Evolutionary conservation across 2,113 vertebrate species (phyloP), one percentile per base, ranked within the genome.

Genomic region (Calyptomena viridis): DNA sequence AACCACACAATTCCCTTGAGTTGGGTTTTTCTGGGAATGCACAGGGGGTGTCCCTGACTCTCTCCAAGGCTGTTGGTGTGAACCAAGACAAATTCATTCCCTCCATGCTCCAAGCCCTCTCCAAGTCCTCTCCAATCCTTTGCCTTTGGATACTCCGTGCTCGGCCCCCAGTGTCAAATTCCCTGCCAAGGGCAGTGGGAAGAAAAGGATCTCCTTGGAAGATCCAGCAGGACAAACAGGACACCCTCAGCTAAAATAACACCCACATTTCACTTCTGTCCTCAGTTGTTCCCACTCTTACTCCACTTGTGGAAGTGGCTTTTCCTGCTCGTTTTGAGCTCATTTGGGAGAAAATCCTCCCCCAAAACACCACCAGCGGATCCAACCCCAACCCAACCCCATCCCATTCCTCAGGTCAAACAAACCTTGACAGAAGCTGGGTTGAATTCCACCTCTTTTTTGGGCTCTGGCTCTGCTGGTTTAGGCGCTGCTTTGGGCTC

Each of bases 401-500:
- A 9, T 13, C 19, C 53, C 11, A 3, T 33, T 14, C 22, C 58
- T 23, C n/a, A 11, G 55, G 6, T 11, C 11, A 7, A 33, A 11
- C 5, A 9, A 31, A 22, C 99, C 98, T 99, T 98, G 75, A 99
- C 87, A 74, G 98, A 97, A 18, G 99, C 94, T 10, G 98, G 98
- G 94, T 99, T 99, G 77, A 99, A 99, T 23, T 97, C 98, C 1
- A 85, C 84, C 87, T 98, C 98, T 87, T 99, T 99, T 62, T 94
- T 97, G 44, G 76, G 94, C 49, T 98, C 98, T 0, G 98, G 98
- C 20, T 97, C 98, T 7, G 97, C 79, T 0, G 97, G 93, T 62
- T 99, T 99, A 2, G 98, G 94, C 1, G 95, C 98, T 5, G 98
- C 96, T 82, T 99, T 99, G 16, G 98, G 98, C 2, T 99, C 99